These are phyloP conservation scores for Rhinopithecus roxellana DNA, from an alignment of 2,113 vertebrate species.

Conservation along the genomic window DNA sequence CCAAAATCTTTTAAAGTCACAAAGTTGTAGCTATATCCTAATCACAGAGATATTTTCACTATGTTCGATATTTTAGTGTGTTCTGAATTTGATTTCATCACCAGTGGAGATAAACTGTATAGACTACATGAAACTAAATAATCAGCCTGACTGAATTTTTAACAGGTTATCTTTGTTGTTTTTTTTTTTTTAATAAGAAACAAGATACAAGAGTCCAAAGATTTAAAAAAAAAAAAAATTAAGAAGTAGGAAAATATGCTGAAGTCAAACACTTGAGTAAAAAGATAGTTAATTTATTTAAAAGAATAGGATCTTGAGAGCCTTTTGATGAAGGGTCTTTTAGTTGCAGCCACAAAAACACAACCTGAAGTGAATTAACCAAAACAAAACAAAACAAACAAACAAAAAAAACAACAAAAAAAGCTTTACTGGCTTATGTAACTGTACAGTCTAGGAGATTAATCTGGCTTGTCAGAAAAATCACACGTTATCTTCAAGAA, in stretches of 20 bases:
- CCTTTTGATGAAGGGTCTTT: background rate
- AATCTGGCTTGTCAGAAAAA: background rate
- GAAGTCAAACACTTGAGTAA: background rate
- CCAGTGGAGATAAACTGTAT: background rate
- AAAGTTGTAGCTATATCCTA: background rate
- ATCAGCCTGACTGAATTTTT: background rate
- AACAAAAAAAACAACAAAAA: background rate
- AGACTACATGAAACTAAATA: background rate
- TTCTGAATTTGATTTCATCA: slow-evolving; percentile 8
- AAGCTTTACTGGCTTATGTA: background rate
- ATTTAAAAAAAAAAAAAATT: background rate
- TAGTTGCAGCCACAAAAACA: background rate
- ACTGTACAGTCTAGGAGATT: background rate
- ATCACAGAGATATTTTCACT: slow-evolving; percentile 22
- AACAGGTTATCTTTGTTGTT: background rate
- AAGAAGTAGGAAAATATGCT: background rate
- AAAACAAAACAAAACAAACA: background rate
- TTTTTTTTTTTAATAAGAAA: background rate
- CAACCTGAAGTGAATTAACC: background rate
- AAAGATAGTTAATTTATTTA: background rate
- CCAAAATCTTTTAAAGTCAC: background rate
- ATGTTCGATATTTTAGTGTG: background rate
- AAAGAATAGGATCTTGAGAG: background rate
- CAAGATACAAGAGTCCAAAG: background rate
- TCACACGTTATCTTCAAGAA: background rate